Conservation (phyloP, 1,140 invertebrate genomes). For the Drosophila oshimai region DNA sequence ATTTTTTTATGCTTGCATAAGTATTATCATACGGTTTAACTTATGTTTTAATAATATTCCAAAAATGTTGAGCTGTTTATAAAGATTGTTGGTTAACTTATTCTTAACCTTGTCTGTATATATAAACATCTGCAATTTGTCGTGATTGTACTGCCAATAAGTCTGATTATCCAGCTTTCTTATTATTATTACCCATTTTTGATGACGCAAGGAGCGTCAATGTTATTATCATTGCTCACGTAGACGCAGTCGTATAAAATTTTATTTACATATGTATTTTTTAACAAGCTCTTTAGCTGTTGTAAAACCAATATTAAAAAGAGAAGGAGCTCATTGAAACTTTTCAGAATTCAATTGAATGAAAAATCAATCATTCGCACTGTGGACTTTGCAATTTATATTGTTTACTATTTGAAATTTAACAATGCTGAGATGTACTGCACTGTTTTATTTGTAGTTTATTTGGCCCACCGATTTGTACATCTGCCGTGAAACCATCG, state of each 20-base stretch:
- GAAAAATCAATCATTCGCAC: not conserved
- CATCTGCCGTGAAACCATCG: slow-evolving; percentile 30
- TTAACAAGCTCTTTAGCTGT: not conserved
- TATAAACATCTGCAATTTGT: not conserved
- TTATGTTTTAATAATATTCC: too few relatives aligned
- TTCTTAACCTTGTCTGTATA: not conserved
- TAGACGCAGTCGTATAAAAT: slow-evolving; percentile 11
- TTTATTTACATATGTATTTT: not conserved
- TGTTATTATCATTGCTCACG: slow-evolving; percentile 7
- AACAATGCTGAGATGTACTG: slow-evolving; percentile 3
- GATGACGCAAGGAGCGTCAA: slow-evolving; percentile 16
- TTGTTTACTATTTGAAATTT: slow-evolving; percentile 18
- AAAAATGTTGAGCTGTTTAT: too few relatives aligned
- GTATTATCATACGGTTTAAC: too few relatives aligned
- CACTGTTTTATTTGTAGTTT: slow-evolving; percentile 10
- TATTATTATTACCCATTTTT: slow-evolving; percentile 21
- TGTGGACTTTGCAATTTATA: not conserved
- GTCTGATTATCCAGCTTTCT: slow-evolving; percentile 30
- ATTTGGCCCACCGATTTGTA: not conserved
- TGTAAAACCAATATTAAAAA: slow-evolving; percentile 1
- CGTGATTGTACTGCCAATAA: slow-evolving; percentile 31
- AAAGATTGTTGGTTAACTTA: too few relatives aligned
- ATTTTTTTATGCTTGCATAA: too few relatives aligned
- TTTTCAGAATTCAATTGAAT: not conserved
- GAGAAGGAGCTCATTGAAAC: not conserved